phyloP scores from a whole-genome alignment of 2,888 invertebrate species.

The Papilio elwesi region DNA sequence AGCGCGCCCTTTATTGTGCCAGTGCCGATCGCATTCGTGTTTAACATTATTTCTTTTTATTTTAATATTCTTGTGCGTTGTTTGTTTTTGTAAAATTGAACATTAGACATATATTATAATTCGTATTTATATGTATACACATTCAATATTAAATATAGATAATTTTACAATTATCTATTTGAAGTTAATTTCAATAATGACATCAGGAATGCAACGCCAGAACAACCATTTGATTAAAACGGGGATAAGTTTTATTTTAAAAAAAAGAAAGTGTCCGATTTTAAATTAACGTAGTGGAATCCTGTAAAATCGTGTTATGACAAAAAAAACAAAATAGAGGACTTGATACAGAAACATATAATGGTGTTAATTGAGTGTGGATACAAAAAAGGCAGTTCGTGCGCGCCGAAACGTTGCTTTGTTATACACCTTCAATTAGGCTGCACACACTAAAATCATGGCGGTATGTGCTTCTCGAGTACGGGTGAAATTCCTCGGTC shows the following conservation, averaged over 20 bases:
- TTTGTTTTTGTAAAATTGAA: background rate
- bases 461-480: constrained; percentile 64
- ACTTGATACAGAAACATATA: constrained; percentile 27
- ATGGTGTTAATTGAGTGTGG: constrained; percentile 34
- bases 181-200: background rate
- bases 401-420: constrained; percentile 44
- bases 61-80: too few species aligned
- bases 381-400: constrained; percentile 25
- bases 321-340: constrained; percentile 6
- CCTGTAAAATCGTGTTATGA: background rate
- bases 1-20: constrained; percentile 31
- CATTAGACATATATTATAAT: background rate
- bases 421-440: constrained; percentile 65
- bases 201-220: background rate
- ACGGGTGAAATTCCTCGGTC: constrained; percentile 66
- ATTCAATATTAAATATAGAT: background rate
- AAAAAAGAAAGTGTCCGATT: background rate
- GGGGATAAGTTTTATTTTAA: background rate
- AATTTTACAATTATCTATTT: background rate
- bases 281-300: background rate
- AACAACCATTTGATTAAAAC: background rate
- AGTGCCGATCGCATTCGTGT: constrained; percentile 18
- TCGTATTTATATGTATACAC: background rate
- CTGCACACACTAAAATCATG: constrained; percentile 59
- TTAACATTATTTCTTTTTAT: constrained; percentile 4